Evolutionary conservation across 2,797 vertebrate genomes (phyloP).

Genomic region (Rhynchonycteris naso): DNA sequence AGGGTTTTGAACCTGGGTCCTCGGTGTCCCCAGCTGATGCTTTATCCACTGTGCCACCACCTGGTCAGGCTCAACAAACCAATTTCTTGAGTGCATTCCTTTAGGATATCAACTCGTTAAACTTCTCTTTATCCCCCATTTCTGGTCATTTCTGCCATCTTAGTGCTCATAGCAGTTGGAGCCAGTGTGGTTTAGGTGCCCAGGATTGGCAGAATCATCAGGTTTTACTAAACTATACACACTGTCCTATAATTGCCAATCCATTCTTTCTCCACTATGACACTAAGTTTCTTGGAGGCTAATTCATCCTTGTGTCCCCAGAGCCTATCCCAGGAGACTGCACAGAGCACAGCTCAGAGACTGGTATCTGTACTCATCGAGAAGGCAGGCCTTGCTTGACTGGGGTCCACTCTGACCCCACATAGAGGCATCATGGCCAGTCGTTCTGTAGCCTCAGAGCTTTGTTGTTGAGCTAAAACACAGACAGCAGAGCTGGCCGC

Average conservation of each 20-base stretch:
- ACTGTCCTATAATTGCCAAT: background rate
- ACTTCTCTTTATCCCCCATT: background rate
- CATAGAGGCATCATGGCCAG: background rate
- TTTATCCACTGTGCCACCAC: too few species aligned
- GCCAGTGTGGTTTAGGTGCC: background rate
- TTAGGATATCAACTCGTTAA: background rate
- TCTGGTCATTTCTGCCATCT: background rate
- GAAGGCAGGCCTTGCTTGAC: background rate
- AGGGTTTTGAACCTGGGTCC: too few species aligned
- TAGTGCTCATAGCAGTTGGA: background rate
- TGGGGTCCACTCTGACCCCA: background rate
- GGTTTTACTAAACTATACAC: background rate
- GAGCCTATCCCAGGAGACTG: background rate
- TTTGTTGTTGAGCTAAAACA: background rate
- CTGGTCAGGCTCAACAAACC: background rate
- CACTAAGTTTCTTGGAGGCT: background rate
- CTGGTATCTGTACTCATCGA: background rate
- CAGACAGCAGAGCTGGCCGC: background rate
- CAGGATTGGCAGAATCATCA: background rate
- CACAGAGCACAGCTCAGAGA: background rate
- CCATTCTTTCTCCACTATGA: background rate
- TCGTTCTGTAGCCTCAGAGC: background rate
- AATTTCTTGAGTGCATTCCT: background rate
- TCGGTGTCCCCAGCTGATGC: too few species aligned
- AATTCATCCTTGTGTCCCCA: background rate